Evolutionary conservation across 92 coral and sea anemone species (phyloP).

Genomic region (Micromussa lordhowensis): DNA sequence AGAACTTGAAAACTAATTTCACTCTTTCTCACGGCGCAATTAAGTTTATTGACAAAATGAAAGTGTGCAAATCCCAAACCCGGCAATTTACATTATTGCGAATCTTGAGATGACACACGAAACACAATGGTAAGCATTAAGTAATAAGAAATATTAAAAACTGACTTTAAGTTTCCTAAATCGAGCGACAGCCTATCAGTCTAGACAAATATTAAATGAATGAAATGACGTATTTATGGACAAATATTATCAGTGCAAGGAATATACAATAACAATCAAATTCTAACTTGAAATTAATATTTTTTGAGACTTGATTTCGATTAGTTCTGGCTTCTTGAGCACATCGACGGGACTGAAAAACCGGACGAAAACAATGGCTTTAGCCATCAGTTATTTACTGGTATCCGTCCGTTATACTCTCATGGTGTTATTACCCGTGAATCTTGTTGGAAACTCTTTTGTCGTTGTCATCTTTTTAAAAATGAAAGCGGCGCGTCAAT

Average conservation of each 20-base stretch:
- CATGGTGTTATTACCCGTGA: conserved; percentile 17
- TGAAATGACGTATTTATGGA: not conserved
- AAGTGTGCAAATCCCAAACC: too few species aligned
- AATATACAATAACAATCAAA: not conserved
- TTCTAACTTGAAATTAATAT: not conserved
- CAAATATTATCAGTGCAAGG: not conserved
- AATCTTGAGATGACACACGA: not conserved
- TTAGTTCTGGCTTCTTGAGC: not conserved
- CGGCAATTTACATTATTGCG: not conserved
- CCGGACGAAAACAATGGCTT: not conserved
- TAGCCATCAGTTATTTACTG: not conserved
- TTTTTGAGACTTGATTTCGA: not conserved
- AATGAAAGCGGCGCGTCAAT: conserved; percentile 9
- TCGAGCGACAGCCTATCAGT: not conserved
- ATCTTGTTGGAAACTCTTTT: conserved; percentile 54
- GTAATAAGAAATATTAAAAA: not conserved
- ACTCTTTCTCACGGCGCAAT: not conserved
- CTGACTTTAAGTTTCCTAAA: not conserved
- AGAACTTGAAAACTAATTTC: not conserved
- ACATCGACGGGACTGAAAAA: not conserved
- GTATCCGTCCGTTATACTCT: not conserved
- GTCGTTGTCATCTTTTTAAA: conserved; percentile 42
- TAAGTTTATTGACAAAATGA: too few species aligned
- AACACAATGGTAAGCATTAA: not conserved
- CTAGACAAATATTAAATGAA: not conserved